Evolutionary conservation across 2,113 vertebrate genomes (phyloP), one percentile per base, ranked within the genome.

Genomic region (Limnothrissa miodon): DNA sequence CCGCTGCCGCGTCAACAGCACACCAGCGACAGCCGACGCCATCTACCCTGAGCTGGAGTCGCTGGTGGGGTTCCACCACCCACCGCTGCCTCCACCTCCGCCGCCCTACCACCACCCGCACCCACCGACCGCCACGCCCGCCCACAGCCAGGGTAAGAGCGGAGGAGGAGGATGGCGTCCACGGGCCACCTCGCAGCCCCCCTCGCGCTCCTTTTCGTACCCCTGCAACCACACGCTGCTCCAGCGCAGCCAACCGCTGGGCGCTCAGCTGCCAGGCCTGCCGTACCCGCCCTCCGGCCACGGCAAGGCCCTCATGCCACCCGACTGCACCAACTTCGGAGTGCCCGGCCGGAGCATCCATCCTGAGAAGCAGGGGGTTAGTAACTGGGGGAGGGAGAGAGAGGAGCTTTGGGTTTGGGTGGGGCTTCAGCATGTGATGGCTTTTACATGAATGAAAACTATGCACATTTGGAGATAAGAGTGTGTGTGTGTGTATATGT

Each of bases 1-100:
- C 83, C 95, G 97, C 78, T 98, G 97, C 86, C 96, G 98, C 0
- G 93, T 99, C 81, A 99, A 97, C 94, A 99, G 98, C 88, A 98
- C 97, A 2, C 81, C 97, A 21, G 51, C 98, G 51, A 86, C 97
- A 86, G 95, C 95, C 91, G 97, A 99, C 93, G 97, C 95, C 93
- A 96, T 97, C 96, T 98, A 98, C 95, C 95, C 97, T 89, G 98
- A 99, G 86, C 92, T 98, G 91, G 98, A 99, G 91, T 95, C 97
- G 79, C 95, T 97, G n/a, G 95, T 96, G 89, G 95, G 96, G 92
- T 98, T 99, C 90, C 98, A 97, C 91, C 97, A 97, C 39, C 97
- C 98, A 13, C 86, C 98, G 70, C 98, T 97, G 83, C 98, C 98
- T 39, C 98, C 97, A 0, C 98, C 97, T 0, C 98, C 98, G 15